Evolutionary conservation across 2,797 vertebrate genomes (phyloP).

Genomic region (Enteromius mattozi): DNA sequence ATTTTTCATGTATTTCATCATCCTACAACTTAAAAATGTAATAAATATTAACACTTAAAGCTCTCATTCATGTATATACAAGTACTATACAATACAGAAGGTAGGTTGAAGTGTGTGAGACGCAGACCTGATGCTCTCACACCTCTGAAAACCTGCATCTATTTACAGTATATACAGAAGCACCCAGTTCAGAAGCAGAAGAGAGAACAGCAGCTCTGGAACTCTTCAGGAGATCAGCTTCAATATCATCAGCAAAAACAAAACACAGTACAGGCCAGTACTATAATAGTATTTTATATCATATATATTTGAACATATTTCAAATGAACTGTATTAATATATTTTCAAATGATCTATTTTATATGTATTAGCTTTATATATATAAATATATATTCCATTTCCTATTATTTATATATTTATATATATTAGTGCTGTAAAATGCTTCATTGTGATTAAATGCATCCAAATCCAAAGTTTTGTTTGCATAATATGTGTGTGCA

Average conservation of each 20-base stretch:
- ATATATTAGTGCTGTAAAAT: no score
- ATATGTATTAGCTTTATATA: not conserved
- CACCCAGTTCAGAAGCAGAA: conserved; percentile 72
- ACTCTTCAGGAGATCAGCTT: conserved; percentile 40
- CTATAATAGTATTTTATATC: not conserved
- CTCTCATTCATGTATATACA: conserved; percentile 86
- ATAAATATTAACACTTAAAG: conserved; percentile 90
- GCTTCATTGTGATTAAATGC: no score
- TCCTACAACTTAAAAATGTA: conserved; percentile 80
- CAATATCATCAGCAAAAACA: conserved; percentile 61
- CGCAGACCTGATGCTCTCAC: not conserved
- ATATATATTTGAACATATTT: not conserved
- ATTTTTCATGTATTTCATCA: conserved; percentile 73
- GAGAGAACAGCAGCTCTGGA: no score
- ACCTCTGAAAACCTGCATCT: conserved; percentile 47
- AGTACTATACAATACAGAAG: conserved; percentile 83
- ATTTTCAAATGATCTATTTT: not conserved
- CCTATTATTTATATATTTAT: no score
- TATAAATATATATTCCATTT: no score
- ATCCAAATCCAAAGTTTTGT: no score
- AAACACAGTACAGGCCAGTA: not conserved
- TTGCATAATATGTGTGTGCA: no score
- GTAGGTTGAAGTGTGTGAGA: conserved; percentile 72
- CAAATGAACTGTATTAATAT: no score
- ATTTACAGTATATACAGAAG: conserved; percentile 85